Conservation (phyloP, 1,140 invertebrate species). For the Rhagoletis pomonella region DNA sequence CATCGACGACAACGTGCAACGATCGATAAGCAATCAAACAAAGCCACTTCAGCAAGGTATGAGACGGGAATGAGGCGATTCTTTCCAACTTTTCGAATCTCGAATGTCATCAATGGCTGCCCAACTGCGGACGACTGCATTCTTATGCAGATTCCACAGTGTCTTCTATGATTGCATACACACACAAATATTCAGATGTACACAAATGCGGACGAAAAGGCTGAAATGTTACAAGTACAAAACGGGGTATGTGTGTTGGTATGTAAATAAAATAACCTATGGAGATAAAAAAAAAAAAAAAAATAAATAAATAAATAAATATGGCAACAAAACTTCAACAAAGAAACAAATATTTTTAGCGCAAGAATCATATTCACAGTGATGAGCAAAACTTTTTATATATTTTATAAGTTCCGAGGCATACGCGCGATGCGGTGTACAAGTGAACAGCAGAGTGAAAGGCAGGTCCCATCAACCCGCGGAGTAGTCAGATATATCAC, state of each 20-base stretch:
- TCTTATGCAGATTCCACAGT: conserved; percentile 42
- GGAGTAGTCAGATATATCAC: too few relatives aligned
- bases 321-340: not conserved
- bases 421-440: too few relatives aligned
- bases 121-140: conserved; percentile 10
- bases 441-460: too few relatives aligned
- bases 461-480: too few relatives aligned
- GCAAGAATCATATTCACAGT: not conserved
- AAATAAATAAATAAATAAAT: not conserved
- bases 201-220: not conserved
- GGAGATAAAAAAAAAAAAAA: not conserved
- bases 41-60: not conserved
- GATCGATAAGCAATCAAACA: conserved; percentile 47
- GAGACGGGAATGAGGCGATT: not conserved
- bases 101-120: conserved; percentile 46
- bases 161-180: not conserved
- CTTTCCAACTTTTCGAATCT: not conserved
- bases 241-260: not conserved
- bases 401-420: too few relatives aligned
- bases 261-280: not conserved
- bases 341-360: conserved; percentile 22
- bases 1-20: conserved; percentile 21
- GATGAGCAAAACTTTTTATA: not conserved
- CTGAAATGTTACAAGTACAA: not conserved
- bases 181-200: not conserved